phyloP scores from a whole-genome alignment of 2,888 invertebrate genomes.

The Nematopogon swammerdamellus region DNA sequence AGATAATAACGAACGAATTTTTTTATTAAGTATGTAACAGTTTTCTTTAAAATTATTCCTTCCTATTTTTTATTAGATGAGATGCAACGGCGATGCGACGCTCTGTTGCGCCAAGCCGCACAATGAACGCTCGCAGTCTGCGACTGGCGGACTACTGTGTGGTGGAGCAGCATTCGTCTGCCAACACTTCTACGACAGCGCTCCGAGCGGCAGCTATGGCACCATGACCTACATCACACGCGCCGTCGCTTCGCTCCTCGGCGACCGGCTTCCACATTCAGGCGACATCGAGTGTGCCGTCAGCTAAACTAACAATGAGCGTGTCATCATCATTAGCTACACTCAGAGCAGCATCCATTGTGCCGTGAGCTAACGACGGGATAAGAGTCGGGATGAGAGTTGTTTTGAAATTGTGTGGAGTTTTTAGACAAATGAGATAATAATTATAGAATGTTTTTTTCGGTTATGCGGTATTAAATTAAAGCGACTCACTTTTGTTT shows the following conservation, averaged over 20 bases:
- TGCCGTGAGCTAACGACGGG: not conserved
- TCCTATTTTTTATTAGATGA: too few species aligned
- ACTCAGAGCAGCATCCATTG: not conserved
- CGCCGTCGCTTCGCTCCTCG: conserved; percentile 70
- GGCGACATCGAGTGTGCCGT: conserved; percentile 81
- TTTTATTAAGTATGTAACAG: too few species aligned
- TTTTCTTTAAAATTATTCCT: too few species aligned
- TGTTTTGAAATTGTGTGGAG: not conserved
- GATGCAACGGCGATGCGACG: conserved; percentile 87
- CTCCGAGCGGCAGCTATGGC: conserved; percentile 95
- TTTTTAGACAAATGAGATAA: too few species aligned
- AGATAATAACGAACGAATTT: too few species aligned
- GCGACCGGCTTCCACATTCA: conserved; percentile 69
- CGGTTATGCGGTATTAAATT: too few species aligned
- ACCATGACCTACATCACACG: conserved; percentile 96
- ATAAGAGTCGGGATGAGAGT: not conserved
- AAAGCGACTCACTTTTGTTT: too few species aligned
- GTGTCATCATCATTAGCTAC: not conserved
- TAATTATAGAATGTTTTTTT: too few species aligned
- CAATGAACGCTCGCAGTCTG: conserved; percentile 39
- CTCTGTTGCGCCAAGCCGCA: conserved; percentile 83
- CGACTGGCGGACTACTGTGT: conserved; percentile 67
- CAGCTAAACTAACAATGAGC: too few species aligned
- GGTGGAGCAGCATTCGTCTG: conserved; percentile 95
- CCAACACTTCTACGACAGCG: conserved; percentile 96